phyloP scores from a whole-genome alignment of 2,113 vertebrate genomes.

The Mugil cephalus region DNA sequence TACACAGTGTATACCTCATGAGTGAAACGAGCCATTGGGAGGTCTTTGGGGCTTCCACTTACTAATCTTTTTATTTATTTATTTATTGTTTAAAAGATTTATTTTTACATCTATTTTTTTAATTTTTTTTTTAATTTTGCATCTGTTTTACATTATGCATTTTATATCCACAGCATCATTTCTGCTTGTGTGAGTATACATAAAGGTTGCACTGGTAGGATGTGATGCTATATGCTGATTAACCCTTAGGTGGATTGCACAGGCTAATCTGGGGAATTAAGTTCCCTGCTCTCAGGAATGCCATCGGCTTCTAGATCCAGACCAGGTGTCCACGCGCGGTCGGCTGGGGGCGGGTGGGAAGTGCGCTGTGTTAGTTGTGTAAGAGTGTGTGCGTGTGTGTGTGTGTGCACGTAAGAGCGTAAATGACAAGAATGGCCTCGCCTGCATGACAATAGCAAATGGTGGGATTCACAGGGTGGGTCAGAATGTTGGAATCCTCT shows the following conservation, averaged over 20 bases:
- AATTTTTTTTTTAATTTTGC: neutral
- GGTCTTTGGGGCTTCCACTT: neutral
- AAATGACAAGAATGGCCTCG: conserved; percentile 41
- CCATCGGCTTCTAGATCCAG: conserved; percentile 49
- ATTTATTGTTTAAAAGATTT: too few species aligned
- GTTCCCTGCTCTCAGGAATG: conserved; percentile 59
- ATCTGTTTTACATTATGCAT: neutral
- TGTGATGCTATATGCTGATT: conserved; percentile 60
- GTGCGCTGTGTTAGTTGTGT: too few species aligned
- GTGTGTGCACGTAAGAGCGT: conserved; percentile 30
- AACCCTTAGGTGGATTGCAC: conserved; percentile 63
- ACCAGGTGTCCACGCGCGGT: conserved; percentile 72
- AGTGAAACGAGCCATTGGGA: conserved; percentile 10
- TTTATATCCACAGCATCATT: neutral
- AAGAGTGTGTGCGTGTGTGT: conserved; percentile 31
- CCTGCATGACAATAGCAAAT: conserved; percentile 63
- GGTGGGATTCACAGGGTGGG: conserved; percentile 45
- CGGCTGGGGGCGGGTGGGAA: conserved; percentile 35
- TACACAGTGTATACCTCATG: conserved; percentile 2
- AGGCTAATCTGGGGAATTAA: conserved; percentile 74
- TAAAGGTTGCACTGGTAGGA: conserved; percentile 20
- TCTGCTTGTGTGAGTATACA: conserved; percentile 24
- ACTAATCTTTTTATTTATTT: conserved; percentile 1
- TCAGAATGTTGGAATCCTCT: conserved; percentile 60
- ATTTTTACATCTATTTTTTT: conserved; percentile 1